Evolutionary conservation across 2,888 invertebrate species (phyloP), one percentile per base, ranked within the genome.

Genomic region (Yponomeuta sedellus): DNA sequence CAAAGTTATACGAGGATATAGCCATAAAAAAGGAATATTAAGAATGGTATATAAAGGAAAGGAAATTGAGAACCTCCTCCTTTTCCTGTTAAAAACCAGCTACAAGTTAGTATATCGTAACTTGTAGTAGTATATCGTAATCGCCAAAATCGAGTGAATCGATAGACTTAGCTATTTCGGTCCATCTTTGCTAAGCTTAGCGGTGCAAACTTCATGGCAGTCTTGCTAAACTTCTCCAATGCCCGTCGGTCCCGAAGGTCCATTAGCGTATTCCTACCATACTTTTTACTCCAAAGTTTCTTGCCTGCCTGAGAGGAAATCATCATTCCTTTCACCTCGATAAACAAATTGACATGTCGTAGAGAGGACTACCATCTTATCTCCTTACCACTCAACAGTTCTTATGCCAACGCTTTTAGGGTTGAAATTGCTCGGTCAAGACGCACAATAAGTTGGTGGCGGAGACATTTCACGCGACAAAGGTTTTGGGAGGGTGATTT

Each of bases 331-430:
- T 52, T 25, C 59, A 22, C 20, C 59, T 20, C 62, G 19, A 62
- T 19, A 62, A 62, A 62, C 62, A 62, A 62, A 62, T 62, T 62
- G 62, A 39, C n/a, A 34, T 62, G 62, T n/a, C n/a, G n/a, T 39
- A 62, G 4, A 12, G 44, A 52, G 16, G 44, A 52, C 5, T 34
- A 52, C 44, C 44, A 52, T 3, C 8, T 52, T 52, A 52, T 16
- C 16, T 12, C 16, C 16, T 6, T 5, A 52, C 44, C 44, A 16
- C 16, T 52, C 16, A 52, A 16, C 44, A 52, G 12, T 8, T 5
- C 16, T 52, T 12, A 16, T 52, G 16, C 3, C 4, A 16, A 52
- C 16, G 44, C 12, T 52, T 0, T 52, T 16, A 16, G 16, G 44
- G 16, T 16, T 52, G 44, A 52, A 16, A 52, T 52, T 16, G 44